These are phyloP conservation scores for Phrynocephalus forsythii DNA, from an alignment of 2,797 vertebrate species.

Conservation along the genomic window DNA sequence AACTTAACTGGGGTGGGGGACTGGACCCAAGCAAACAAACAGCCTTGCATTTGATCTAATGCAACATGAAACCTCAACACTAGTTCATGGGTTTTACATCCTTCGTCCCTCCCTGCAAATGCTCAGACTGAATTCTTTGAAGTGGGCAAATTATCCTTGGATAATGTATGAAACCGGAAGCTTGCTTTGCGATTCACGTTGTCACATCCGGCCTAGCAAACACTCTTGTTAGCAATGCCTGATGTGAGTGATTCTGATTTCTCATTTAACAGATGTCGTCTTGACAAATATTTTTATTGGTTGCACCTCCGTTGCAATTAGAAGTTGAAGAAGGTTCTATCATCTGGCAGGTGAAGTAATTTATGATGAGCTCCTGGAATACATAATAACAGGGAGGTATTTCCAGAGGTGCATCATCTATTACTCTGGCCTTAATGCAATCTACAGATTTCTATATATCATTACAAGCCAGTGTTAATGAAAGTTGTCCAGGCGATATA, in stretches of 20 bases:
- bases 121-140: background rate
- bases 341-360: conserved; percentile 34
- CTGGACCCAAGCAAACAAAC: too few relatives aligned
- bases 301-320: conserved; percentile 31
- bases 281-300: conserved; percentile 6
- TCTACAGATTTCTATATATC: conserved; percentile 40
- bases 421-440: conserved; percentile 28
- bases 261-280: conserved; percentile 58
- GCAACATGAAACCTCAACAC: background rate
- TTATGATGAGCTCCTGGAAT: conserved; percentile 34
- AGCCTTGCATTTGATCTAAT: too few relatives aligned
- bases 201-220: background rate
- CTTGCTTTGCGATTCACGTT: background rate
- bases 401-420: conserved; percentile 30
- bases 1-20: too few relatives aligned
- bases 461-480: conserved; percentile 48
- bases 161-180: background rate
- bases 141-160: fast-evolving
- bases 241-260: conserved; percentile 24
- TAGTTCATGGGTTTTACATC: background rate
- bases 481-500: conserved; percentile 53
- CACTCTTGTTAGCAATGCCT: conserved; percentile 21
- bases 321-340: conserved; percentile 34
- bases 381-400: background rate
- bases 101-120: background rate